Base-by-base conservation (phyloP, 2,888 invertebrate genomes). In the Cosmia trapezina region DNA sequence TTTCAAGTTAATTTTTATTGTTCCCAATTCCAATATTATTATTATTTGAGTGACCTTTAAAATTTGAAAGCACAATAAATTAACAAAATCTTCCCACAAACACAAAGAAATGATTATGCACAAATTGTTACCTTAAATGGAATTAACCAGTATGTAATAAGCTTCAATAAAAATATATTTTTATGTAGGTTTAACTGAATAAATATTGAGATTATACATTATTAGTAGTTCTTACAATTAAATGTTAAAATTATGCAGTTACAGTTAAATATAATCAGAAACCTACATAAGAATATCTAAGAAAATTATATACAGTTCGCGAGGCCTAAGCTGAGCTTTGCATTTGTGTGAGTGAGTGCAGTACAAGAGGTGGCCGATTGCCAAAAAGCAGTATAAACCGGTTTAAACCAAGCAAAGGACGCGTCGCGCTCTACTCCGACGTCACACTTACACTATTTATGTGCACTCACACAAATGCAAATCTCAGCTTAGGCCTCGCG, bases 21-120 rank as follows among this genome's bases (percentile, higher is more conserved):
- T 66, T 57, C 33, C 28, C 12, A 54, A 41, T 63, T 49, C n/a
- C 11, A 57, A 47, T 61, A 11, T 37, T 74, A 14, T 28, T 28
- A 28, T 28, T 69, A 47, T 65, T 61, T 49, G 61, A 54, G 56
- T 60, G 72, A 62, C 57, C 22, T 64, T 73, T 56, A 73, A 69
- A 61, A 59, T 53, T 70, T 71, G 14, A 65, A 61, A 77, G 81
- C 87, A 87, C 86, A 80, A 65, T 83, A 74, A 75, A 72, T 74
- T 70, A 66, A 60, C 56, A 54, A 71, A 64, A 76, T 73, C 64
- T 72, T 64, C 45, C 77, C 81, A 79, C 70, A 78, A 67, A 76
- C 78, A 81, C 84, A 75, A 78, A 70, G 60, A 80, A 81, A 84
- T 76, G 60, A 80, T 82, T 69, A 76, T 82, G 88, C 89, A 89